These are phyloP conservation scores for Saimiri boliviensis DNA, from an alignment of 2,113 vertebrate species.

Conservation along the genomic window DNA sequence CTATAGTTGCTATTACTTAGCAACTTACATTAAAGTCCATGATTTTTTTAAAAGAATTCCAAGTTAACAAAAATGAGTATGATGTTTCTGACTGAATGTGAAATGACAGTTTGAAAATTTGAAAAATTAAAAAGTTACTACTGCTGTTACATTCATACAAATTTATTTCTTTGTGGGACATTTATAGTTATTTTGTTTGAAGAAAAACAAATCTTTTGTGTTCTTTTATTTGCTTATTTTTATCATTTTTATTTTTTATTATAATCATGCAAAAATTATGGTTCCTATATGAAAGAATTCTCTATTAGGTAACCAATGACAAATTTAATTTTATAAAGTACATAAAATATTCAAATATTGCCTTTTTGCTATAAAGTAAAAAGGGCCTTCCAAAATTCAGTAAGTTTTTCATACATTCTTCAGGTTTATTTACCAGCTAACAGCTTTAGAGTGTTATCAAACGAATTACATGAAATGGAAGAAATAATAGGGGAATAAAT, in stretches of 20 bases:
- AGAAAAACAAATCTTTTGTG: neutral
- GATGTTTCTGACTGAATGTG: neutral
- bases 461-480: neutral
- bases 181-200: neutral
- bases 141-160: neutral
- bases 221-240: neutral
- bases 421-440: neutral
- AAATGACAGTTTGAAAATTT: neutral
- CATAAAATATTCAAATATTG: neutral
- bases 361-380: neutral
- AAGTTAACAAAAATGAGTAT: neutral
- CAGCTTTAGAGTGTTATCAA: neutral
- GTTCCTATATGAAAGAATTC: neutral
- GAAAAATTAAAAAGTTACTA: neutral
- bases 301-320: neutral
- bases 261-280: neutral
- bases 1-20: neutral
- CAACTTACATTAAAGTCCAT: neutral
- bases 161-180: neutral
- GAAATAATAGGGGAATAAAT: conserved; percentile 19
- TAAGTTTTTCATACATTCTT: neutral
- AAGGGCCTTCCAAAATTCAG: neutral
- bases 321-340: neutral
- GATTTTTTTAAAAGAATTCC: neutral
- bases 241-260: neutral